Percentiles rank a stretch among this genome's conserved stretches.
These are phyloP conservation scores for Linurgus olivaceus DNA, from an alignment of 2,797 vertebrate genomes.

Conservation along the genomic window DNA sequence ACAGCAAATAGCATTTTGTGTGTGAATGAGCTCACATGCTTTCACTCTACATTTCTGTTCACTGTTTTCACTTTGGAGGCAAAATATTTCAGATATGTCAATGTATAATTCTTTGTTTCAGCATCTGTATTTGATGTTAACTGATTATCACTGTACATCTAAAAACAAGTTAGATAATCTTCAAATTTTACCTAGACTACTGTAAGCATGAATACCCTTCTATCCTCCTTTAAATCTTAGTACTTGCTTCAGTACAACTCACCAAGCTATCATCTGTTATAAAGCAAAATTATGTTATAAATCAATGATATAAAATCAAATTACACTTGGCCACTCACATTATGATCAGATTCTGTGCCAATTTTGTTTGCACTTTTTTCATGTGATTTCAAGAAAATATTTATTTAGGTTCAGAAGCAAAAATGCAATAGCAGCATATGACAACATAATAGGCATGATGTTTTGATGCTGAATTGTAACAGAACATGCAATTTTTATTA, in stretches of 20 bases:
- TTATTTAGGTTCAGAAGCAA: not conserved
- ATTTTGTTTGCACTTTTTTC: not conserved
- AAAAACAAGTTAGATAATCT: not conserved
- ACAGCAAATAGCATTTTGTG: not conserved
- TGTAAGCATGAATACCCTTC: not conserved
- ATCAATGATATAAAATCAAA: not conserved
- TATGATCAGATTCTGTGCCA: not conserved
- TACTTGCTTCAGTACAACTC: not conserved
- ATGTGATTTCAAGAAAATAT: not conserved
- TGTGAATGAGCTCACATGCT: not conserved
- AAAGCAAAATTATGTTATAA: not conserved
- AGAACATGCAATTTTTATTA: not conserved
- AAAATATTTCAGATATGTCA: not conserved
- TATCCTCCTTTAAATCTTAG: not conserved
- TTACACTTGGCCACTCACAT: not conserved
- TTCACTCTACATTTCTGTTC: not conserved
- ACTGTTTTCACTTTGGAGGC: not conserved
- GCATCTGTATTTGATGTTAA: not conserved
- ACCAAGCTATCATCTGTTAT: not conserved
- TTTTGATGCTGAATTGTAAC: not conserved
- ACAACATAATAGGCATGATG: not conserved
- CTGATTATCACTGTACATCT: not conserved
- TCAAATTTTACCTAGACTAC: not conserved
- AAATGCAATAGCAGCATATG: not conserved
- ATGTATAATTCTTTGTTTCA: not conserved